Conservation (phyloP, 2,113 vertebrate genomes). For the Rhinoptilus africanus region DNA sequence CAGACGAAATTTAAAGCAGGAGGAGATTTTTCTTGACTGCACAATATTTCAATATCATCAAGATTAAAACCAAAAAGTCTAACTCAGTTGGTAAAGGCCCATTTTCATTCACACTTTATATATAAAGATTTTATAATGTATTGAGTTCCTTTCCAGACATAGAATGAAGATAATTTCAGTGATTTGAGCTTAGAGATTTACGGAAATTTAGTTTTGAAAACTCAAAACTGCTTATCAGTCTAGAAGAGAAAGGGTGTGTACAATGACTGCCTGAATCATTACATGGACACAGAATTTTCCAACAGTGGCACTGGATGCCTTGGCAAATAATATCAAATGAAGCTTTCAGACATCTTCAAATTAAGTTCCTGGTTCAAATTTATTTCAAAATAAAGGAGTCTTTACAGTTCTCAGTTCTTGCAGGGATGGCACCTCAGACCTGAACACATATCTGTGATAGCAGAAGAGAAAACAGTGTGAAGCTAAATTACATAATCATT, state of each 20-base stretch:
- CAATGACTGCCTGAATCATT: neutral
- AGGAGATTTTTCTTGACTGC: neutral
- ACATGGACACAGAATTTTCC: neutral
- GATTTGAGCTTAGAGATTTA: neutral
- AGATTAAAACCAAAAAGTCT: neutral
- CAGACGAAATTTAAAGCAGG: neutral
- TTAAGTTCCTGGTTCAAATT: neutral
- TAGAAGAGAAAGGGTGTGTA: neutral
- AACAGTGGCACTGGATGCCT: neutral
- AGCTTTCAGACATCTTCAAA: neutral
- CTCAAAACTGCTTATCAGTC: neutral
- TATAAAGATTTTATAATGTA: neutral
- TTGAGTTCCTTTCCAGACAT: neutral
- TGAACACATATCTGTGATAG: neutral
- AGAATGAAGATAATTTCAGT: neutral
- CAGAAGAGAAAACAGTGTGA: neutral
- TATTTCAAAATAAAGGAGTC: neutral
- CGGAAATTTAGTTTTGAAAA: neutral
- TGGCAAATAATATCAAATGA: neutral
- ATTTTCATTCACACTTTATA: neutral
- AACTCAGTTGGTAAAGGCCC: neutral
- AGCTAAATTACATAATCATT: neutral
- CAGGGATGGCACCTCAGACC: neutral
- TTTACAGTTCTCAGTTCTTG: neutral
- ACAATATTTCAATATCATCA: neutral